Percentiles rank a stretch among this genome's conserved stretches.
Evolutionary conservation across 2,797 vertebrate species (phyloP).

Genomic region (Poeciliopsis gracilis): DNA sequence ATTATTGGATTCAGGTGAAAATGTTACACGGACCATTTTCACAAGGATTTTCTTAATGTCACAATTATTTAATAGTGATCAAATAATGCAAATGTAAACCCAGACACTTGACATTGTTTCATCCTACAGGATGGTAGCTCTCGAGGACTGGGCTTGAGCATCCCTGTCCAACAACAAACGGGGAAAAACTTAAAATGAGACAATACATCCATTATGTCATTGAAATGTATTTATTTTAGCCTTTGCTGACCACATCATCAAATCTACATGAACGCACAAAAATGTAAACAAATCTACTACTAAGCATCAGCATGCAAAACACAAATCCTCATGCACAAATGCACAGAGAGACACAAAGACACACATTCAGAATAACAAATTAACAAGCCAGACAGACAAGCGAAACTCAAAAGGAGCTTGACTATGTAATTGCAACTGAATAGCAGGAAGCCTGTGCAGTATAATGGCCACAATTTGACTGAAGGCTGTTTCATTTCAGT

Average conservation of each 20-base stretch:
- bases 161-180: too few species aligned
- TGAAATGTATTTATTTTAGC: conserved; percentile 32
- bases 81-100: conserved; percentile 15
- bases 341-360: conserved; percentile 10
- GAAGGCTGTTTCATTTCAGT: conserved; percentile 75
- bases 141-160: too few species aligned
- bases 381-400: conserved; percentile 35
- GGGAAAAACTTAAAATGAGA: too few species aligned
- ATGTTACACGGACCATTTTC: background rate
- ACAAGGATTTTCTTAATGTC: background rate
- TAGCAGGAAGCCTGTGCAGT: conserved; percentile 52
- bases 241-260: conserved; percentile 16
- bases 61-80: background rate
- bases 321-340: conserved; percentile 21
- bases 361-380: conserved; percentile 43
- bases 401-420: conserved; percentile 55
- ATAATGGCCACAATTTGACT: conserved; percentile 70
- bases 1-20: background rate
- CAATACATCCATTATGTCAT: background rate
- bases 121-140: too few species aligned
- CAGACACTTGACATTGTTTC: too few species aligned
- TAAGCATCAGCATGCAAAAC: conserved; percentile 16
- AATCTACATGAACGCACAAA: conserved; percentile 32
- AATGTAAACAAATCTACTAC: conserved; percentile 28
- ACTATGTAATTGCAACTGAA: conserved; percentile 63